Conservation (phyloP, 2,888 invertebrate species). For the Cenopis cana region DNA sequence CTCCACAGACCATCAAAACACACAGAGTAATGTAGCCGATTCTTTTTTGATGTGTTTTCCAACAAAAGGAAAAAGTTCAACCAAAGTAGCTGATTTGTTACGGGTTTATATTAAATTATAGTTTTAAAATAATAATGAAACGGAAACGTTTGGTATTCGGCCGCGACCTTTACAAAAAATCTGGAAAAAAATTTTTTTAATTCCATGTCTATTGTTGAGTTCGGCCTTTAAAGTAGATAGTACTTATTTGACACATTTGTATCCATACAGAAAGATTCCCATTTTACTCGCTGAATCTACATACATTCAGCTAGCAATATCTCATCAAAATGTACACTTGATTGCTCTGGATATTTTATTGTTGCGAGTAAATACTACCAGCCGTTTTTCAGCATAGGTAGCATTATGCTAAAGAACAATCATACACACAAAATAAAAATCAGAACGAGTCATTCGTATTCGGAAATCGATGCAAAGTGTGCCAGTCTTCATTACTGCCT, state of each 20-base stretch:
- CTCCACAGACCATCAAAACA: constrained; percentile 18
- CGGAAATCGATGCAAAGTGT: no score
- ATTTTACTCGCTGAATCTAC: no score
- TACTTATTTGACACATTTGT: constrained; percentile 6
- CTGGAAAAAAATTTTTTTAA: constrained; percentile 2
- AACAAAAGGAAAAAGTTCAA: constrained; percentile 21
- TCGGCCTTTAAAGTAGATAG: not conserved
- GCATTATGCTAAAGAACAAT: no score
- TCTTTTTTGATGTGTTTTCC: constrained; percentile 8
- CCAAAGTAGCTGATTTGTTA: constrained; percentile 19
- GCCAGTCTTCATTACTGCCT: no score
- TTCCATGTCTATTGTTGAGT: not conserved
- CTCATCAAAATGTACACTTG: no score
- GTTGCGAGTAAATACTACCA: no score
- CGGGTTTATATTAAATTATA: constrained; percentile 29
- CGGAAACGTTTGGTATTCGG: constrained; percentile 26
- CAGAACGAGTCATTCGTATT: no score
- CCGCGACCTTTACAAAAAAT: constrained; percentile 27
- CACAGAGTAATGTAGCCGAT: constrained; percentile 4
- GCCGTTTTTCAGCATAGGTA: no score
- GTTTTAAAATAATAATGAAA: constrained; percentile 29
- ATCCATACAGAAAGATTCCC: not conserved
- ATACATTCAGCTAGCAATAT: no score
- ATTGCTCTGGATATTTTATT: no score
- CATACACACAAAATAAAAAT: no score